Percentiles rank a stretch among this genome's conserved stretches.
phyloP scores from a whole-genome alignment of 1,140 invertebrate genomes.

The Latrodectus geometricus region DNA sequence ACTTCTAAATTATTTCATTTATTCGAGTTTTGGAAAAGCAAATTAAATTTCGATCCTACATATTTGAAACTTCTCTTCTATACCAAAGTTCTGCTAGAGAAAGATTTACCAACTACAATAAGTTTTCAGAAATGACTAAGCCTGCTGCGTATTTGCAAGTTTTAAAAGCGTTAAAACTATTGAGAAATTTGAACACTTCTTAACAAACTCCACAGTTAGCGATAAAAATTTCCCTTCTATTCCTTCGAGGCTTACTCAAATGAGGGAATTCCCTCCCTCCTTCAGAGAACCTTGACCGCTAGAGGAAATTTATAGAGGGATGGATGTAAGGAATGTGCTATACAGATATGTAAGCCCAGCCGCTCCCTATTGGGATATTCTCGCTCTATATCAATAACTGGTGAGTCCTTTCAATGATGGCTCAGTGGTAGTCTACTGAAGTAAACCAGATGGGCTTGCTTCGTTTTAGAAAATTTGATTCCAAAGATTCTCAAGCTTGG shows the following conservation, averaged over 20 bases:
- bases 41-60: background rate
- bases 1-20: too few relatives aligned
- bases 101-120: background rate
- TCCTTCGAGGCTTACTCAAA: slow-evolving; percentile 1
- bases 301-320: background rate
- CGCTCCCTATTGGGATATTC: background rate
- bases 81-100: background rate
- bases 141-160: too few relatives aligned
- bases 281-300: background rate
- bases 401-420: background rate
- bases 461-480: slow-evolving; percentile 58
- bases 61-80: too few relatives aligned
- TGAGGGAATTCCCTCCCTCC: background rate
- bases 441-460: slow-evolving; percentile 46
- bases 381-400: slow-evolving; percentile 13
- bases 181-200: background rate
- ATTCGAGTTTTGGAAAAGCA: too few relatives aligned
- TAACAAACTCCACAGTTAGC: background rate
- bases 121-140: background rate
- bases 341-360: too few relatives aligned
- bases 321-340: background rate
- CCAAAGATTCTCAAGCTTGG: slow-evolving; percentile 21
- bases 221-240: background rate
- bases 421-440: background rate
- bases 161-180: slow-evolving; percentile 47